phyloP scores from a whole-genome alignment of 2,113 vertebrate species.

The Delphinapterus leucas region DNA sequence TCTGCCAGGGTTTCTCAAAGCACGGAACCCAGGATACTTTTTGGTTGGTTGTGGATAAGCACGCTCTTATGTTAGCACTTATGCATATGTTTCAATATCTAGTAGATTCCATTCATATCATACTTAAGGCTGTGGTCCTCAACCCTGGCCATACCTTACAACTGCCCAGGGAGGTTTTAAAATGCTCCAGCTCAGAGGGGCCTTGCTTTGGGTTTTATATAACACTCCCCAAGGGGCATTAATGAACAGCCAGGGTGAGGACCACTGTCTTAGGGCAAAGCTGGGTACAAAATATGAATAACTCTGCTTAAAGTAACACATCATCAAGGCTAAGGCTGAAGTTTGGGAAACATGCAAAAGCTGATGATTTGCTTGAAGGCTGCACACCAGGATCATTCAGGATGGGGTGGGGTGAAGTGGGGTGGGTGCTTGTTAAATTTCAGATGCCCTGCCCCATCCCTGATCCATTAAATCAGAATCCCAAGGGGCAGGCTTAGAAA shows the following conservation, averaged over 20 bases:
- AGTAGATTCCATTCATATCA: neutral
- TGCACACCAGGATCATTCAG: neutral
- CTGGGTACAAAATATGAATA: neutral
- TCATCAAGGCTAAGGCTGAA: neutral
- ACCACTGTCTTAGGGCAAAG: no score
- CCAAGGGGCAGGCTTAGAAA: neutral
- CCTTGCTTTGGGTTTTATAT: no score
- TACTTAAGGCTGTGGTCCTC: neutral
- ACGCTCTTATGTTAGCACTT: neutral
- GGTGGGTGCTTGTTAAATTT: neutral
- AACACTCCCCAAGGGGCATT: no score
- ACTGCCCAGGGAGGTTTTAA: neutral
- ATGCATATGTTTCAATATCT: neutral
- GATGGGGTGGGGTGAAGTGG: no score
- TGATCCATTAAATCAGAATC: neutral
- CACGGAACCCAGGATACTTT: neutral
- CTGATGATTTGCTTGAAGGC: neutral
- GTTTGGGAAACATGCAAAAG: neutral
- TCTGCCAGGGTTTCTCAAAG: neutral
- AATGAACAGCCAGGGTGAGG: no score
- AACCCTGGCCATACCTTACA: neutral
- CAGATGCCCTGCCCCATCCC: neutral
- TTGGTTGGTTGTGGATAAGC: no score
- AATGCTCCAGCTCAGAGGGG: neutral
- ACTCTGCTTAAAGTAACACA: neutral